Conservation (phyloP, 1,140 invertebrate genomes). For the Spodoptera frugiperda region DNA sequence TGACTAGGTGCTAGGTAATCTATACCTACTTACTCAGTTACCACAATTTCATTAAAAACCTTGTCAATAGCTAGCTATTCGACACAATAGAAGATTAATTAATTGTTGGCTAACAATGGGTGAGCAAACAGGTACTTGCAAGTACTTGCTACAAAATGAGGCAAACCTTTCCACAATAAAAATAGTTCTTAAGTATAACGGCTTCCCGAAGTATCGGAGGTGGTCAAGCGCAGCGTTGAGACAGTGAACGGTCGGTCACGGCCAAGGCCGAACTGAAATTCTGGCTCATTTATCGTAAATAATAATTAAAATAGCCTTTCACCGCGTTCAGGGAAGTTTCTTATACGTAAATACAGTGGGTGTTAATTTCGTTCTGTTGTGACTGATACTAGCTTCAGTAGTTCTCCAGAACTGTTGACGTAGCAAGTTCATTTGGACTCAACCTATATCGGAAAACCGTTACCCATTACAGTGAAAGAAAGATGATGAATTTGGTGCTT, state of each 20-base stretch:
- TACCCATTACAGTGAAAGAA: slow-evolving; percentile 63
- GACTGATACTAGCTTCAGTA: neutral
- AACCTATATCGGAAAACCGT: slow-evolving; percentile 43
- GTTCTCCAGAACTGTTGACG: neutral
- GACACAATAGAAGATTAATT: slow-evolving; percentile 7
- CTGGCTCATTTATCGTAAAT: slow-evolving; percentile 60
- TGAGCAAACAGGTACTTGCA: neutral
- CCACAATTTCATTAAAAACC: no score
- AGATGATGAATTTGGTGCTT: slow-evolving; percentile 77
- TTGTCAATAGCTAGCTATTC: no score
- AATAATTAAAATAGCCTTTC: slow-evolving; percentile 66
- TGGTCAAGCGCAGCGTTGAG: slow-evolving; percentile 70
- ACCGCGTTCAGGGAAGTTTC: slow-evolving; percentile 60
- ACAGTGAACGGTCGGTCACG: slow-evolving; percentile 82
- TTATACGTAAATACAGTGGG: slow-evolving; percentile 52
- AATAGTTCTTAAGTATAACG: slow-evolving; percentile 44
- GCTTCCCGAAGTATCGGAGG: slow-evolving; percentile 47
- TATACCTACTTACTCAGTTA: no score
- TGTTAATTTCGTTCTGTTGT: slow-evolving; percentile 16
- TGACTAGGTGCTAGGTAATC: no score
- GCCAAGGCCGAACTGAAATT: slow-evolving; percentile 79
- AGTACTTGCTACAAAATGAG: neutral
- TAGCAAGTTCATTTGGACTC: slow-evolving; percentile 22
- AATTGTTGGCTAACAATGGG: slow-evolving; percentile 25
- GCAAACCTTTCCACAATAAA: slow-evolving; percentile 45